A percentile compares a stretch with the other conserved stretches of the same genome.
These are phyloP conservation scores for Actinernus sp. DNA, from an alignment of 92 coral and sea anemone species.

Conservation along the genomic window DNA sequence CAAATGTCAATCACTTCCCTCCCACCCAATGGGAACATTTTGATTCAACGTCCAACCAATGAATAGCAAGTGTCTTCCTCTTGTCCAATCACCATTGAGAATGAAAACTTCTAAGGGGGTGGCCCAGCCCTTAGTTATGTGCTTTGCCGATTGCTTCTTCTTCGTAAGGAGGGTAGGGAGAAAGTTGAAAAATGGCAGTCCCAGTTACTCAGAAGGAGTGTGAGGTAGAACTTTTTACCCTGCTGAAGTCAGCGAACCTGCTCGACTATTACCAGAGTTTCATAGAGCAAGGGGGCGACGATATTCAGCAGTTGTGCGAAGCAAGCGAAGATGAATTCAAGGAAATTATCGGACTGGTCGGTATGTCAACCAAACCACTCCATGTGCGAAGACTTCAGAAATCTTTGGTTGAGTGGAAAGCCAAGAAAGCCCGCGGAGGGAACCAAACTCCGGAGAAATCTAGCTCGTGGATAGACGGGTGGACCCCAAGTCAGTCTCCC, in stretches of 20 bases:
- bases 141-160: constrained; percentile 62
- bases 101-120: constrained; percentile 66
- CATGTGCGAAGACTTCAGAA: constrained; percentile 98
- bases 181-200: constrained; percentile 87
- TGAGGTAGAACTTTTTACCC: constrained; percentile 90
- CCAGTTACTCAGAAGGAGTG: constrained; percentile 93
- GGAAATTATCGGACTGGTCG: constrained; percentile 95
- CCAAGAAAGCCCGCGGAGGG: constrained; percentile 61
- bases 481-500: constrained; percentile 88
- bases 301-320: constrained; percentile 95
- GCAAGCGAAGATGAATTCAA: constrained; percentile 98
- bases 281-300: constrained; percentile 98
- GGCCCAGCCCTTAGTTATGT: constrained; percentile 67
- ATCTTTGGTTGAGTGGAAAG: constrained; percentile 97
- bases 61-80: constrained; percentile 11
- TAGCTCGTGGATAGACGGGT: constrained; percentile 95
- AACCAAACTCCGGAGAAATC: constrained; percentile 67
- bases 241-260: constrained; percentile 96
- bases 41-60: constrained; percentile 39
- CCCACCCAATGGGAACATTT: constrained; percentile 80
- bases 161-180: constrained; percentile 96
- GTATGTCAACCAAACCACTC: constrained; percentile 99
- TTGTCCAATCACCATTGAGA: constrained; percentile 60
- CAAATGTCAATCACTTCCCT: constrained; percentile 69
- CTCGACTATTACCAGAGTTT: constrained; percentile 93